phyloP scores from a whole-genome alignment of 35 echinoderm and acorn worm species.

The Amphiura filiformis region DNA sequence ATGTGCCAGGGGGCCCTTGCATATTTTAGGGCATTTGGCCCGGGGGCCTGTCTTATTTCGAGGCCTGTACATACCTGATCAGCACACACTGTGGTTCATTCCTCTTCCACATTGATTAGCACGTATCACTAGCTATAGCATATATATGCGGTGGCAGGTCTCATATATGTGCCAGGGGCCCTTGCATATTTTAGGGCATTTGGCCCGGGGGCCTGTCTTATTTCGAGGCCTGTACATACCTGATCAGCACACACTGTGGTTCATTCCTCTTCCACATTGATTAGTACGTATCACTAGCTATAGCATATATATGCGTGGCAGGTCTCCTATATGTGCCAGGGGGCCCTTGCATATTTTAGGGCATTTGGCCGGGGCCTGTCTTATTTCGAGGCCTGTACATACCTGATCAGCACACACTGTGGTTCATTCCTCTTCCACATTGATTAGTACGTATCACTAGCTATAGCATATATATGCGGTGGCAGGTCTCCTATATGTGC shows the following conservation, averaged over 20 bases:
- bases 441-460: conserved; percentile 95
- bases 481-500: conserved; percentile 84
- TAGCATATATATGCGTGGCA: conserved; percentile 94
- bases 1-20: too few relatives aligned
- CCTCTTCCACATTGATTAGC: conserved; percentile 99
- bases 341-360: background rate
- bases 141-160: conserved; percentile 93
- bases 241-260: conserved; percentile 94
- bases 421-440: conserved; percentile 95
- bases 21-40: background rate
- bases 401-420: conserved; percentile 98
- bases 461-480: conserved; percentile 96
- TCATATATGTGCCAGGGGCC: background rate
- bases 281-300: conserved; percentile 95
- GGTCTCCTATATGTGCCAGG: conserved; percentile 34
- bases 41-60: background rate
- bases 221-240: conserved; percentile 57
- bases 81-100: conserved; percentile 92
- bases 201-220: background rate
- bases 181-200: background rate
- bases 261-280: conserved; percentile 96
- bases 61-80: conserved; percentile 76
- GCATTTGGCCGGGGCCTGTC: background rate
- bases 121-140: conserved; percentile 88
- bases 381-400: background rate